Evolutionary conservation across 2,888 invertebrate genomes (phyloP), one percentile per base, ranked within the genome.

Genomic region (Eupithecia tripunctaria): DNA sequence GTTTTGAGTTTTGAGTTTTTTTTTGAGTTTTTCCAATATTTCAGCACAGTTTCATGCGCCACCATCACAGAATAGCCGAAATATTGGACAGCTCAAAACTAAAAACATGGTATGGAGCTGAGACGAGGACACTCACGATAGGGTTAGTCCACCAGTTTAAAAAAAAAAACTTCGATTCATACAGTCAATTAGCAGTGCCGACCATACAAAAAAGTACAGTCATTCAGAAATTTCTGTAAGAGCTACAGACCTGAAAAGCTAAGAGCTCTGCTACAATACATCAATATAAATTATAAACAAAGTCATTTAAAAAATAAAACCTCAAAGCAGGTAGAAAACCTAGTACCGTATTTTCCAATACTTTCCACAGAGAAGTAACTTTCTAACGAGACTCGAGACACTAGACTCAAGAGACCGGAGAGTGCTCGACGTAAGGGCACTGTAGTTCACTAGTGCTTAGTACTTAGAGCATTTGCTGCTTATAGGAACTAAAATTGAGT

Each of bases 361-460:
- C 60, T 60, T 60, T 60, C 60, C 27, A 15, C 60, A 12, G 21
- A 21, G 21, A 21, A 21, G 51, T 51, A 27, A 29, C 29, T 60
- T 60, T 29, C 60, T 60, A 60, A 60, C 60, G 60, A 60, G 60
- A 15, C 18, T 60, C 8, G 47, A 29, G 60, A 18, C 25, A 56
- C 60, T 60, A 18, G 8, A 29, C 60, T 60, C 60, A 18, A 29
- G 56, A 56, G 56, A 56, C 56, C 5, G n/a, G 29, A 60, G 60
- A 29, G 60, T 7, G 60, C 60, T 60, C 60, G 60, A 60, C 18
- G 60, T 29, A 60, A 29, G 60, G 29, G 60, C 60, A 29, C 60
- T 60, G 18, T 60, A 29, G 60, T 6, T 15, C 27, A 56, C 56
- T 25, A 56, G 56, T 32, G 25, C 25, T 25, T 56, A 56, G 56